Conservation (phyloP, 1,140 invertebrate species). For the Drosophila pseudoobscura region DNA sequence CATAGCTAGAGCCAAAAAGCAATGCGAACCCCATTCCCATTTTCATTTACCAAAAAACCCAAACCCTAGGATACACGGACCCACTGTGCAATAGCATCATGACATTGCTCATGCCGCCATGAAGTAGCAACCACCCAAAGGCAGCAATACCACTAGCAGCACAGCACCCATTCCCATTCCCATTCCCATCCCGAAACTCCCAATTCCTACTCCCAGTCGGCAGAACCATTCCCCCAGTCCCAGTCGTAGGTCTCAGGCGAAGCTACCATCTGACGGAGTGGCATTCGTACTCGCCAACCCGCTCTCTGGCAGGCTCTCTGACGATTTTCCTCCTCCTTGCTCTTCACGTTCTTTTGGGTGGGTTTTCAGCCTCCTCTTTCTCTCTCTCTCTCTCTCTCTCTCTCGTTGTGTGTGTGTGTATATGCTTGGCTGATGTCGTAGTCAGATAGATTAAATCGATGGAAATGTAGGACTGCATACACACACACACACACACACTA, state of each 20-base stretch:
- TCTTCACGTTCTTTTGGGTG: slow-evolving; percentile 67
- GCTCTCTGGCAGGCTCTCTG: slow-evolving; percentile 19
- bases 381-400: slow-evolving; percentile 1
- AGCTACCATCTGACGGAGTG: slow-evolving; percentile 28
- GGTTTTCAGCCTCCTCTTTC: slow-evolving; percentile 53
- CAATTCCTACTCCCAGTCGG: slow-evolving; percentile 10
- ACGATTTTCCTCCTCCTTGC: slow-evolving; percentile 25
- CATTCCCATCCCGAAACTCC: neutral
- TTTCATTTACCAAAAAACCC: slow-evolving; percentile 4
- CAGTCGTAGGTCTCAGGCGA: slow-evolving; percentile 36
- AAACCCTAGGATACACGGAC: slow-evolving; percentile 36
- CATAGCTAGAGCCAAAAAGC: slow-evolving; percentile 21
- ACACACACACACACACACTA: slow-evolving; percentile 40
- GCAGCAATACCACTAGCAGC: slow-evolving; percentile 29
- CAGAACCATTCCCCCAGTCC: neutral
- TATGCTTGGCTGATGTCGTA: slow-evolving; percentile 78
- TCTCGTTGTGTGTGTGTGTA: slow-evolving; percentile 32
- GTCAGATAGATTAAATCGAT: slow-evolving; percentile 81
- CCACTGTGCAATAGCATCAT: slow-evolving; percentile 60
- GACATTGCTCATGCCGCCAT: slow-evolving; percentile 54
- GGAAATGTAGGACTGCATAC: slow-evolving; percentile 80
- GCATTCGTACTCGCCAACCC: slow-evolving; percentile 31
- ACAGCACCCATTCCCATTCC: neutral
- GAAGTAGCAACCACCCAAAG: slow-evolving; percentile 61
- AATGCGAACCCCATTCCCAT: slow-evolving; percentile 31